Percentiles rank a stretch among this genome's conserved stretches.
Conservation (phyloP, 2,888 invertebrate species). For the Aphidoletes aphidimyza region DNA sequence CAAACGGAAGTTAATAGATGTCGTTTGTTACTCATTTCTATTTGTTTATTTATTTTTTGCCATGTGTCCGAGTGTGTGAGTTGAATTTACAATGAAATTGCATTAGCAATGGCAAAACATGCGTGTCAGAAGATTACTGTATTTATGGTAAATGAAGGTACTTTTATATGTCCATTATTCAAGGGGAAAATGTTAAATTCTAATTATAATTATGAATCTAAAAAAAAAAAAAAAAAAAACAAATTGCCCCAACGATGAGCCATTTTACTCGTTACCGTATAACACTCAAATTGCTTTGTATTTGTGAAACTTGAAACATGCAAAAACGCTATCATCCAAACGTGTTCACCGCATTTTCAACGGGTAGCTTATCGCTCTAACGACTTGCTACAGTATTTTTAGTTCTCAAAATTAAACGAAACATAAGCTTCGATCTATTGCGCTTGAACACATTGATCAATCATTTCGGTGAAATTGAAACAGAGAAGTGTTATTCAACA, state of each 20-base stretch:
- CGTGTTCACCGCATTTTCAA: background rate
- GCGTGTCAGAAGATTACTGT: conserved; percentile 20
- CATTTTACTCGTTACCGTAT: background rate
- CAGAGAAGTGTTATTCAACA: too few species aligned
- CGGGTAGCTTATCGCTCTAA: background rate
- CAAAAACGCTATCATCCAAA: conserved; percentile 10
- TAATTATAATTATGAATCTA: conserved; percentile 10
- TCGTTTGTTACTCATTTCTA: background rate
- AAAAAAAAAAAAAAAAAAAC: too few species aligned
- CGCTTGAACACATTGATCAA: too few species aligned
- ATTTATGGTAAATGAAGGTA: background rate
- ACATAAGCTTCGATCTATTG: too few species aligned
- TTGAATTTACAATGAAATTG: background rate
- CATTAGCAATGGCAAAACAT: background rate
- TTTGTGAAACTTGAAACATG: background rate
- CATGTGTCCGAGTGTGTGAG: background rate
- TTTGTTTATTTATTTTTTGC: background rate
- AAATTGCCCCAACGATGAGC: background rate
- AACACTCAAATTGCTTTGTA: background rate
- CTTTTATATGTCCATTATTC: background rate
- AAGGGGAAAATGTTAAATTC: conserved; percentile 11
- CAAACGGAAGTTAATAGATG: conserved; percentile 42
- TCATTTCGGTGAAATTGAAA: too few species aligned
- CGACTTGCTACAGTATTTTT: too few species aligned
- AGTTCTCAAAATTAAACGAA: too few species aligned